phyloP scores from a whole-genome alignment of 2,113 vertebrate genomes.

The Scolopax mira region DNA sequence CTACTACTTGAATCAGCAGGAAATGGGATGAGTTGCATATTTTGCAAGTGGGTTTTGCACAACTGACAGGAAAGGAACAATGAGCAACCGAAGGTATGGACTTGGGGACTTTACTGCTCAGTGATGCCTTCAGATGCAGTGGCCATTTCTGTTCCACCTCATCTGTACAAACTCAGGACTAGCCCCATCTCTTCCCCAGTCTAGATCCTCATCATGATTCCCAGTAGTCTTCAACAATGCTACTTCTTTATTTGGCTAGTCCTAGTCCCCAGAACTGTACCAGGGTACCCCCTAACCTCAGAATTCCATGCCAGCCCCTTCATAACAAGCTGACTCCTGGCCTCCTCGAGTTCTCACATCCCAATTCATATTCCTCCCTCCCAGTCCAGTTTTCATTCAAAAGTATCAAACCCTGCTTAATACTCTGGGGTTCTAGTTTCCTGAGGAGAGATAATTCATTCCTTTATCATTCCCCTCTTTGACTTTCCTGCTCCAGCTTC shows the following conservation, averaged over 20 bases:
- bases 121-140: not conserved
- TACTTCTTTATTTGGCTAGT: not conserved
- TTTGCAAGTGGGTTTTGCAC: not conserved
- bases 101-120: not conserved
- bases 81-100: not conserved
- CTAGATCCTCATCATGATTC: fast-evolving
- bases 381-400: not conserved
- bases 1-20: not conserved
- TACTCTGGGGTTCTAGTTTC: not conserved
- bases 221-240: not conserved
- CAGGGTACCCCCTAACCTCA: not conserved
- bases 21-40: not conserved
- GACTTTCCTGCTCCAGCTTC: not conserved
- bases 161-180: not conserved
- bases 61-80: not conserved
- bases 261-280: not conserved
- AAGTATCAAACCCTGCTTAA: not conserved
- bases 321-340: not conserved
- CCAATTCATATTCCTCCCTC: not conserved
- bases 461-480: not conserved
- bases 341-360: not conserved
- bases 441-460: not conserved
- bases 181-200: not conserved
- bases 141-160: not conserved
- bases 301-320: not conserved